Conservation (phyloP, 2,797 vertebrate species). For the Pterois miles region DNA sequence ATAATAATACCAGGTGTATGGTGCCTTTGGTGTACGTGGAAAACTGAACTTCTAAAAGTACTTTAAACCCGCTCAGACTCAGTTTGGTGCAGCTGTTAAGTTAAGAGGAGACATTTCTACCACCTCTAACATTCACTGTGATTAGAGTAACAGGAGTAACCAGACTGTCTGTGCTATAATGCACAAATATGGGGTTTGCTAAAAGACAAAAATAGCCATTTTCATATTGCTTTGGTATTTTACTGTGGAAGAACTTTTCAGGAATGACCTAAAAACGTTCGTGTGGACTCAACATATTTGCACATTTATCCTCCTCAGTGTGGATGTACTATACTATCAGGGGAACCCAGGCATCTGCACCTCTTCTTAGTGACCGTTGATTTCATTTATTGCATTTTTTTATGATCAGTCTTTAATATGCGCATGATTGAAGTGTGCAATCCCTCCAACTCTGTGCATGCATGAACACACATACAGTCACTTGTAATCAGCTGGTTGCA, state of each 20-base stretch:
- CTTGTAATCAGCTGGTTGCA: conserved; percentile 11
- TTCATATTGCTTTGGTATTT: not conserved
- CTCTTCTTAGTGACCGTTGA: not conserved
- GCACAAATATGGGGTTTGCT: not conserved
- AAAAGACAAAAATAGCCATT: not conserved
- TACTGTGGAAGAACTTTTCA: not conserved
- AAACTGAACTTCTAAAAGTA: too few relatives aligned
- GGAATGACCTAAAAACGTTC: not conserved
- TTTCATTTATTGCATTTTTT: not conserved
- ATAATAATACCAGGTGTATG: too few relatives aligned
- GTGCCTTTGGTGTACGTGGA: too few relatives aligned
- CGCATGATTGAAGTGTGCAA: not conserved
- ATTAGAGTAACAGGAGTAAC: not conserved
- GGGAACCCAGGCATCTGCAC: not conserved
- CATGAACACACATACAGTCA: not conserved
- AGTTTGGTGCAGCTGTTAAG: not conserved
- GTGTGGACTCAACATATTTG: not conserved
- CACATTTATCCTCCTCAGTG: not conserved
- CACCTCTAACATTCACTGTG: not conserved
- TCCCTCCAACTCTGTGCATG: not conserved
- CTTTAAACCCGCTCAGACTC: too few relatives aligned
- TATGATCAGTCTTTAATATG: conserved; percentile 2
- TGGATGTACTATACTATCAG: not conserved
- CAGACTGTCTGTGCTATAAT: not conserved
- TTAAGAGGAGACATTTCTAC: not conserved